phyloP scores from a whole-genome alignment of 2,797 vertebrate genomes.

The Mus caroli region DNA sequence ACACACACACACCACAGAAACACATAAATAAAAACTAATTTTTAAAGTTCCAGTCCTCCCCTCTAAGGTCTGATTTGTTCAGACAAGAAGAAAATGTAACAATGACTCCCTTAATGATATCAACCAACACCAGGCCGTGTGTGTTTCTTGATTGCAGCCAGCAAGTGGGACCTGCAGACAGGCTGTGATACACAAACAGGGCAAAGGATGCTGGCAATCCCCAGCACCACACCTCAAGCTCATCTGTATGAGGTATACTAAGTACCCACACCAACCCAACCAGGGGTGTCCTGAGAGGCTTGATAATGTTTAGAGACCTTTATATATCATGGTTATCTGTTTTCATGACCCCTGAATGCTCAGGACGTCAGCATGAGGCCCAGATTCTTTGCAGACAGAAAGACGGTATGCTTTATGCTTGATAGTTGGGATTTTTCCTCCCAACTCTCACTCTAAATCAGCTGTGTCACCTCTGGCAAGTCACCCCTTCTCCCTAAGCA shows the following conservation, averaged over 20 bases:
- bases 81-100: constrained; percentile 39
- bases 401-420: neutral
- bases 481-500: neutral
- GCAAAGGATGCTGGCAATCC: neutral
- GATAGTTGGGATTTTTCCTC: neutral
- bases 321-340: neutral
- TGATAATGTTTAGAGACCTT: neutral
- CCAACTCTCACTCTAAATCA: neutral
- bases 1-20: neutral
- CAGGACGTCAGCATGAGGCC: neutral
- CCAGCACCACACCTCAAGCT: neutral
- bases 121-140: neutral
- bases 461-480: neutral
- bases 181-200: neutral
- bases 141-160: neutral
- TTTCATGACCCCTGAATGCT: neutral
- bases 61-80: neutral
- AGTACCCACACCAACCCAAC: neutral
- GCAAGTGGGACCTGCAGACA: neutral
- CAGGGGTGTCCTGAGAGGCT: neutral
- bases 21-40: neutral
- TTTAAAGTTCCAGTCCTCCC: neutral
- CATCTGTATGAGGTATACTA: neutral
- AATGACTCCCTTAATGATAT: constrained; percentile 50
- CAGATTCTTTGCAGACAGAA: neutral